Evolutionary conservation across 1,140 invertebrate genomes (phyloP).

Genomic region (Orussus abietinus): DNA sequence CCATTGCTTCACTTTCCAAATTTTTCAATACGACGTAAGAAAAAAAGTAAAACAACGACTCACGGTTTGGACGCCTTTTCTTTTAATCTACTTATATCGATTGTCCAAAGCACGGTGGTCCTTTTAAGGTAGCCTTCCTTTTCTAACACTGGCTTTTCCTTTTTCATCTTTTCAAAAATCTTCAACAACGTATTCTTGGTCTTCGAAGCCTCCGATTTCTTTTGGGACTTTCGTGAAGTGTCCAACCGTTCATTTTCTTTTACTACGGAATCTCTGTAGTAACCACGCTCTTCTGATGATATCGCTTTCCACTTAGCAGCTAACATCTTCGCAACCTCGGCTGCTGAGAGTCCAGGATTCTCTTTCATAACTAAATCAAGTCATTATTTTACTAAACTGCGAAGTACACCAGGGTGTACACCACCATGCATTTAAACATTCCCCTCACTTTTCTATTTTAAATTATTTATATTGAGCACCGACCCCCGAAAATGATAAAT

Average conservation of each 20-base stretch:
- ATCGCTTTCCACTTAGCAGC: slow-evolving; percentile 45
- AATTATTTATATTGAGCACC: not conserved
- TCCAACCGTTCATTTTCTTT: slow-evolving; percentile 8
- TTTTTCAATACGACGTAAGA: no score
- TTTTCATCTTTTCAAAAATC: slow-evolving; percentile 34
- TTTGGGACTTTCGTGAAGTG: not conserved
- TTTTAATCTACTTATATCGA: slow-evolving; percentile 23
- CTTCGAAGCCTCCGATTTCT: slow-evolving; percentile 18
- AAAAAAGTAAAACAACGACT: no score
- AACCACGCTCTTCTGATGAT: slow-evolving; percentile 44
- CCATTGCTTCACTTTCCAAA: not conserved
- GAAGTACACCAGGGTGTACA: not conserved
- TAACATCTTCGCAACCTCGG: slow-evolving; percentile 42
- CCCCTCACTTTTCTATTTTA: not conserved
- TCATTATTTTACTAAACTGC: not conserved
- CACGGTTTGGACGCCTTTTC: slow-evolving; percentile 19
- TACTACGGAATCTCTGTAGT: slow-evolving; percentile 42
- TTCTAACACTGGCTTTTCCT: slow-evolving; percentile 15
- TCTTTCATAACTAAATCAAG: slow-evolving; percentile 37
- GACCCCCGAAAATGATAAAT: not conserved
- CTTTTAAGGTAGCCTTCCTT: slow-evolving; percentile 24
- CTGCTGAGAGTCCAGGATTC: slow-evolving; percentile 40
- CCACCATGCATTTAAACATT: not conserved
- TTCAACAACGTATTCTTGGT: slow-evolving; percentile 30
- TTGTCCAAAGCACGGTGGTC: slow-evolving; percentile 26